Evolutionary conservation across 2,113 vertebrate species (phyloP), one percentile per base, ranked within the genome.

Genomic region (Connochaetes taurinus): DNA sequence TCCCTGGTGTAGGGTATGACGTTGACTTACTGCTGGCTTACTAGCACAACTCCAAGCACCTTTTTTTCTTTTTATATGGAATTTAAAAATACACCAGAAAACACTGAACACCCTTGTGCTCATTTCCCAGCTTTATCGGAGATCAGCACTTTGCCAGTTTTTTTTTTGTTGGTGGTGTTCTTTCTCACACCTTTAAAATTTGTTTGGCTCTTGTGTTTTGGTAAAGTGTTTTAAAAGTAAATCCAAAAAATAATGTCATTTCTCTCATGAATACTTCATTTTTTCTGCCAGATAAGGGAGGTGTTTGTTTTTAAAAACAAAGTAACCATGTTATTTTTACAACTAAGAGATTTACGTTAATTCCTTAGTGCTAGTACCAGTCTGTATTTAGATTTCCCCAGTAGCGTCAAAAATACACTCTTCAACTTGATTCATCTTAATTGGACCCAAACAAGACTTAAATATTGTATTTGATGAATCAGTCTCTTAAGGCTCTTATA

Each of bases 221-320:
- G 29, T 58, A 64, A 36, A 87, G 47, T 84, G 36, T 90, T 94
- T 94, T 71, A 33, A 71, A 95, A 95, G 33, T 29, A 58, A 58
- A 94, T 71, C 33, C 87, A 29, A 53, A 64, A 52, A 85, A 43
- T 60, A 83, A 58, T 52, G n/a, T 52, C 10, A 43, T 83, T 60
- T 90, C 21, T 52, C 53, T 45, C 10, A 27, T 14, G 40, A 58
- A 64, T 58, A 74, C 33, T 90, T 95, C 17, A 84, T 27, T 84
- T 90, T 57, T 90, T 60, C 53, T 84, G 67, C 67, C 36, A 84
- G n/a, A 33, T 74, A 58, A 74, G 33, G 33, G n/a, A 10, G 43
- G 33, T 50, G 58, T 74, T 58, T 84, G 52, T 84, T 90, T 90
- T 95, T 58, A 40, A 90, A 90, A 57, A 8, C 8, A 83, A 36